A percentile compares a stretch with the other conserved stretches of the same genome.
Evolutionary conservation across 2,888 invertebrate genomes (phyloP).

Genomic region (Eumacrocentrus americanus): DNA sequence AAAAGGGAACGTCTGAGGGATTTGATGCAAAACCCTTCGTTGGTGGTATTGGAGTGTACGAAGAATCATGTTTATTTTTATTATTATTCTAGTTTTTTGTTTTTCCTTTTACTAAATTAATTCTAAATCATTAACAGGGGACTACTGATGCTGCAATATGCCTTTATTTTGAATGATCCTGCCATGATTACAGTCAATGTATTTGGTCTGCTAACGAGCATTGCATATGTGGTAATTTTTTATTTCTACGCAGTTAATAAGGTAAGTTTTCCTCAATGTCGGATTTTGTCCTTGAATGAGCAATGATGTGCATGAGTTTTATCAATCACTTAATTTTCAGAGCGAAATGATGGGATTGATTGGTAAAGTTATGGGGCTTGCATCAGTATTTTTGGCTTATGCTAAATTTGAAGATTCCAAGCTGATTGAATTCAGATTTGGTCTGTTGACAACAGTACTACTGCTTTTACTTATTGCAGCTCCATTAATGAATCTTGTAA

Average conservation of each 20-base stretch:
- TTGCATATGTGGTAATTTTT: conserved; percentile 71
- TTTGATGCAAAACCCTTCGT: conserved; percentile 75
- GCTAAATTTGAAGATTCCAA: conserved; percentile 70
- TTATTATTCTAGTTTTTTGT: background rate
- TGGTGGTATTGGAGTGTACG: conserved; percentile 80
- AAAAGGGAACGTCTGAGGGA: conserved; percentile 70
- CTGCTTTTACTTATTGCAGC: conserved; percentile 73
- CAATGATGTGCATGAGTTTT: background rate
- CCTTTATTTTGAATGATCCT: conserved; percentile 73
- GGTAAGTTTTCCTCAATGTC: no score
- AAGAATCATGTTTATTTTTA: conserved; percentile 44
- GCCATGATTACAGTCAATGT: conserved; percentile 81
- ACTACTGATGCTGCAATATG: conserved; percentile 77
- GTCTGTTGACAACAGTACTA: conserved; percentile 72
- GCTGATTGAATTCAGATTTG: conserved; percentile 73
- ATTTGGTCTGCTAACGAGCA: conserved; percentile 74
- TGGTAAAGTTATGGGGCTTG: conserved; percentile 66
- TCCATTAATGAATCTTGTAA: conserved; percentile 74
- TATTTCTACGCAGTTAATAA: conserved; percentile 68
- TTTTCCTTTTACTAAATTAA: background rate
- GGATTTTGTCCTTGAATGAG: background rate
- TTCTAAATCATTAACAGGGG: conserved; percentile 70
- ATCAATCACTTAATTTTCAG: conserved; percentile 36
- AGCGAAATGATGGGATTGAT: conserved; percentile 48
- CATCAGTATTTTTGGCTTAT: conserved; percentile 70